phyloP scores from a whole-genome alignment of 2,888 invertebrate genomes.

The Rhodophaea formosa region DNA sequence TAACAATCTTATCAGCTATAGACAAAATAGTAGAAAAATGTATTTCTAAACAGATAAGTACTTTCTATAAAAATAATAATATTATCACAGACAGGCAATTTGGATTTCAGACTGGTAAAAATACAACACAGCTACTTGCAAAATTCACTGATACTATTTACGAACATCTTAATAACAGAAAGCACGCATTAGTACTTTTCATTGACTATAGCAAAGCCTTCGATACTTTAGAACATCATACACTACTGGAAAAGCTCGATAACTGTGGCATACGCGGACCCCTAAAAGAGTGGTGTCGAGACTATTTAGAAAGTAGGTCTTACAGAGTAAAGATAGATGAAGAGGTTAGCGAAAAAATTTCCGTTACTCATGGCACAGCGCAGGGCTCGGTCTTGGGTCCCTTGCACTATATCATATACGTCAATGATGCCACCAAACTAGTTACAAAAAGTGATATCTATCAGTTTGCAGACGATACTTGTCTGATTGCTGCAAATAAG shows the following conservation, averaged over 20 bases:
- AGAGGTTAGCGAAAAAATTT: conserved; percentile 17
- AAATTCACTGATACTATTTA: conserved; percentile 16
- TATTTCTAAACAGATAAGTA: conserved; percentile 15
- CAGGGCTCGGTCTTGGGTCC: conserved; percentile 30
- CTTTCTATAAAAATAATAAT: conserved; percentile 5
- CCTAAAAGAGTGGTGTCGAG: conserved; percentile 23
- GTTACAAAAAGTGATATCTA: conserved; percentile 20
- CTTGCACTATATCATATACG: conserved; percentile 28
- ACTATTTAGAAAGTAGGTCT: conserved; percentile 22
- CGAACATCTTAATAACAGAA: conserved; percentile 14
- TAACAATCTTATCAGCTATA: conserved; percentile 15
- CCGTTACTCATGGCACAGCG: conserved; percentile 25
- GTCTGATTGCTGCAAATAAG: conserved; percentile 26
- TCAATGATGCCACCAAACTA: conserved; percentile 19
- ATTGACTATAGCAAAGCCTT: conserved; percentile 26
- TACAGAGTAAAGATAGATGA: conserved; percentile 22
- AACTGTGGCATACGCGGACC: conserved; percentile 26
- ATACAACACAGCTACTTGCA: conserved; percentile 9
- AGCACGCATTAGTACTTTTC: conserved; percentile 20
- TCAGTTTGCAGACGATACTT: conserved; percentile 31
- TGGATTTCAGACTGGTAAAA: conserved; percentile 17
- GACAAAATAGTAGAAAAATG: conserved; percentile 18
- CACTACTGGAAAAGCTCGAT: conserved; percentile 14
- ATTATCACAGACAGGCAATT: conserved; percentile 14
- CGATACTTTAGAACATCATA: conserved; percentile 19